Base-by-base conservation (phyloP, 2,113 vertebrate genomes). In the Pristiophorus japonicus region DNA sequence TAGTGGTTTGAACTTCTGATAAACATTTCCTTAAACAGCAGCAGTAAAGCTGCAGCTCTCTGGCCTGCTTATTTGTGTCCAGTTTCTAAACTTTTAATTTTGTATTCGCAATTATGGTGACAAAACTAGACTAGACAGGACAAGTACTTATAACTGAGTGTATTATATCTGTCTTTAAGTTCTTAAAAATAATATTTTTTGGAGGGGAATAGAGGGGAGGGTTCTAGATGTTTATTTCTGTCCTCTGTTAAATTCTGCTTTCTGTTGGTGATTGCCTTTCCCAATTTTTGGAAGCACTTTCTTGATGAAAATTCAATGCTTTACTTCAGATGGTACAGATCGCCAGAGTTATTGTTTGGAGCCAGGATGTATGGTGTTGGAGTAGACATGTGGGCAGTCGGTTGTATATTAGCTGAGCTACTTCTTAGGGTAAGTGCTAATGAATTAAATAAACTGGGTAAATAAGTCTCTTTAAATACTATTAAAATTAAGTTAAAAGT, bases 301-400 rank as follows among this genome's bases (percentile, higher is more conserved):
- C 85, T 84, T 70, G n/a, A 96, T 70, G n/a, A 96, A 78, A 96
- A 5, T 3, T 78, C 95, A 34, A n/a, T 97, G 96, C 65, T 93
- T 92, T 96, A 95, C 96, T 96, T 96, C 95, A 99, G 99, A 95
- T 99, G 99, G 99, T 99, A 99, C 96, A 98, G 99, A 96, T 97
- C 99, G 1, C 99, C 99, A 73, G 99, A 99, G 96, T 98, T 99
- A 22, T 96, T 99, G 38, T 99, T 99, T 97, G 99, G 99, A 95
- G 98, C 99, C 96, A 98, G 98, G 97, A 99, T 99, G 98, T 99
- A 99, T 59, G 99, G 99, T 51, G 99, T 99, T 22, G 99, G 99
- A 73, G 99, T 99, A 1, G 99, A 99, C 97, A 99, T 99, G 99
- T 99, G 99, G 99, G 99, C 99, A 96, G 99, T 99, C 92, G 99